Percentiles rank a stretch among this genome's conserved stretches.
These are phyloP conservation scores for Hypercompe scribonia DNA, from an alignment of 2,888 invertebrate species.

Conservation along the genomic window DNA sequence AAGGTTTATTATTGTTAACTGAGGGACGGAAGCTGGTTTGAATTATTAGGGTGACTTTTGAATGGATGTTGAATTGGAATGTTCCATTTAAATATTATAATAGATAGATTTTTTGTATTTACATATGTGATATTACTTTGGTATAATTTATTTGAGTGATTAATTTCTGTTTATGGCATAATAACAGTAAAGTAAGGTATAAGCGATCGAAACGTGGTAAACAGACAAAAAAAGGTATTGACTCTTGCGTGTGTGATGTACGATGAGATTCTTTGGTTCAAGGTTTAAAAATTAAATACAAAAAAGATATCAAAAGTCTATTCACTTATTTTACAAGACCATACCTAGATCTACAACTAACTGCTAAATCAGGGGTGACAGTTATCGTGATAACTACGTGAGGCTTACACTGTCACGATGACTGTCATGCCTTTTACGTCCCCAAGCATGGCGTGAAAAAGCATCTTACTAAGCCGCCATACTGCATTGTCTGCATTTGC, in stretches of 20 bases:
- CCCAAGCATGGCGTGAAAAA: no score
- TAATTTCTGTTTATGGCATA: neutral
- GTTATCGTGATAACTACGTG: no score
- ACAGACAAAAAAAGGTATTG: neutral
- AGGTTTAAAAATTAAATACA: neutral
- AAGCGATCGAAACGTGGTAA: neutral
- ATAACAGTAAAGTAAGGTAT: neutral
- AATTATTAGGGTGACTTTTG: slow-evolving; percentile 35
- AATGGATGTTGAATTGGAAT: slow-evolving; percentile 23
- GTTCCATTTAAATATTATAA: slow-evolving; percentile 9
- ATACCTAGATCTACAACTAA: neutral
- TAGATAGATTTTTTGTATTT: slow-evolving; percentile 5
- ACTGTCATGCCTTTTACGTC: no score
- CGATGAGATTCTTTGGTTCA: neutral
- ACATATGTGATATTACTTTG: neutral
- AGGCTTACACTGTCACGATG: no score
- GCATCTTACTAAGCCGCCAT: no score
- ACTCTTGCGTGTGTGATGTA: neutral
- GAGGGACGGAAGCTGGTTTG: slow-evolving; percentile 59
- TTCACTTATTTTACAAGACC: neutral
- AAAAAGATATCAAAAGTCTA: neutral
- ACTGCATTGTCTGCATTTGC: no score
- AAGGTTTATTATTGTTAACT: slow-evolving; percentile 54
- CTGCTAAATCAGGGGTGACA: no score
- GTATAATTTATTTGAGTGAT: neutral